Conservation (phyloP, 2,797 vertebrate genomes). For the Decapterus maruadsi region DNA sequence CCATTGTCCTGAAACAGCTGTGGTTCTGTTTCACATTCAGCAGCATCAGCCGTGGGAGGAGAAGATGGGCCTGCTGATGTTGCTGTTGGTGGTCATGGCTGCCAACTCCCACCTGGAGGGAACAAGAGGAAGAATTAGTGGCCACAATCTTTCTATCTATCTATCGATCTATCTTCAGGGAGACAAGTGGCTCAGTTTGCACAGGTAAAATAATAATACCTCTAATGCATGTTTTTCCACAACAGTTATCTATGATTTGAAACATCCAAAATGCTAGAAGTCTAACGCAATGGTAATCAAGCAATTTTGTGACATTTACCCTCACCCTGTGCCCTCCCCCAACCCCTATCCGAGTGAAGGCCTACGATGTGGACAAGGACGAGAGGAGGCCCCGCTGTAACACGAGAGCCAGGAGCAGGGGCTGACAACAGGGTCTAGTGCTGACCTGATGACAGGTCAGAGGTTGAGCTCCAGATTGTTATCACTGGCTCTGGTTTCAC, state of each 20-base stretch:
- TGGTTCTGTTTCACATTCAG: constrained; percentile 48
- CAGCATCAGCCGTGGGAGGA: constrained; percentile 94
- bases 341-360: constrained; percentile 5
- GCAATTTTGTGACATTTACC: constrained; percentile 26
- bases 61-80: constrained; percentile 97
- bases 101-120: constrained; percentile 95
- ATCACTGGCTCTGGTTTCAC: constrained; percentile 88
- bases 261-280: constrained; percentile 3
- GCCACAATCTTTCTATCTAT: not conserved
- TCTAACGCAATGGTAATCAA: constrained; percentile 10
- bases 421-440: constrained; percentile 77
- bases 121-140: constrained; percentile 32
- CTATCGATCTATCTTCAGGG: not conserved
- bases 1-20: constrained; percentile 57
- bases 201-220: not conserved
- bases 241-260: not conserved
- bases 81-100: constrained; percentile 99
- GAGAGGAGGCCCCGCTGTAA: constrained; percentile 65
- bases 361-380: constrained; percentile 42
- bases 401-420: constrained; percentile 74
- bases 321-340: constrained; percentile 3
- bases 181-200: not conserved
- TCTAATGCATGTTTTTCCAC: not conserved
- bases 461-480: constrained; percentile 88
- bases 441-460: constrained; percentile 86